These are phyloP conservation scores for Dipodomys merriami DNA, from an alignment of 2,113 vertebrate genomes.

Conservation along the genomic window DNA sequence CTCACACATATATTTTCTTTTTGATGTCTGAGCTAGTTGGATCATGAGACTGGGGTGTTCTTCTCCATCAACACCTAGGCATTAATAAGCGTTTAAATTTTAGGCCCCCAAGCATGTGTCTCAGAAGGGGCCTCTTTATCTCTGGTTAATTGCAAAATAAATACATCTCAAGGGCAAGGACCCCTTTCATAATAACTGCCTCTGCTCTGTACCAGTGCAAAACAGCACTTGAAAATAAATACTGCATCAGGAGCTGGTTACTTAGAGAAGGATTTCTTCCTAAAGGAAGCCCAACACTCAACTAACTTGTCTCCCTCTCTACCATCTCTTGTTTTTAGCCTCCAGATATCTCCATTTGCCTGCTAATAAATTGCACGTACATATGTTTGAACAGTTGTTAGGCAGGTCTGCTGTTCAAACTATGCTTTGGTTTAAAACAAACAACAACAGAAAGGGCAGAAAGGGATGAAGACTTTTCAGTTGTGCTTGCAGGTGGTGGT, in stretches of 20 bases:
- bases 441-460: constrained; percentile 53
- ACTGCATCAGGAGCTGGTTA: neutral
- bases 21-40: constrained; percentile 53
- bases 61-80: constrained; percentile 31
- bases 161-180: constrained; percentile 52
- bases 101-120: constrained; percentile 29
- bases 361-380: constrained; percentile 57
- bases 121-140: constrained; percentile 56
- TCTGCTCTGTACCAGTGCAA: neutral
- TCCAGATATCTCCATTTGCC: constrained; percentile 60
- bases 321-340: neutral
- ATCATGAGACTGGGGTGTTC: constrained; percentile 52
- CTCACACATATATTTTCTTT: constrained; percentile 62
- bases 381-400: constrained; percentile 74
- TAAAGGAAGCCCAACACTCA: neutral
- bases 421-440: constrained; percentile 71
- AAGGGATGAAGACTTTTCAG: constrained; percentile 53
- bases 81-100: constrained; percentile 46
- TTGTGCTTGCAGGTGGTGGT: constrained; percentile 65
- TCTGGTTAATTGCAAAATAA: constrained; percentile 65
- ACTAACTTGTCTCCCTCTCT: neutral
- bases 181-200: constrained; percentile 46
- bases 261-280: neutral
- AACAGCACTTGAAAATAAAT: constrained; percentile 15
- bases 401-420: constrained; percentile 63